These are phyloP conservation scores for Gallinago stenura DNA, from an alignment of 2,797 vertebrate species.

Conservation along the genomic window DNA sequence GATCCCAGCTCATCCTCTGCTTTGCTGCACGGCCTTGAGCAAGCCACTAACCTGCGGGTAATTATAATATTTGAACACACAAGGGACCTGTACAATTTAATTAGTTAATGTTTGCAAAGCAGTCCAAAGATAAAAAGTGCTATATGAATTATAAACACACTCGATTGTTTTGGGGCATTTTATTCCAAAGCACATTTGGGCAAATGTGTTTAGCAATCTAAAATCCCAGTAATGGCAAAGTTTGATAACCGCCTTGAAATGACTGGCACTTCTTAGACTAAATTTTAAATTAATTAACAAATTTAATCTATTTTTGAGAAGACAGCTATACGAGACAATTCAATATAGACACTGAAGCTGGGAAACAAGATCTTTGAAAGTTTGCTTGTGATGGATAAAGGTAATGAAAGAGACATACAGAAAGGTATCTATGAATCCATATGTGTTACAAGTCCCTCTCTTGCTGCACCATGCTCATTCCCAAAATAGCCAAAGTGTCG, in stretches of 20 bases:
- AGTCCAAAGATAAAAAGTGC: slow-evolving; percentile 2
- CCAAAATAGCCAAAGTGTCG: not conserved
- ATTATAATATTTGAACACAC: slow-evolving; percentile 8
- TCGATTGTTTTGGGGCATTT: not conserved
- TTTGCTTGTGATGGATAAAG: not conserved
- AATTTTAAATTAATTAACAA: not conserved
- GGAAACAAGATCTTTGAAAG: not conserved
- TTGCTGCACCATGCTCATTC: not conserved
- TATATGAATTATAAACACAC: not conserved
- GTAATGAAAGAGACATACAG: not conserved
- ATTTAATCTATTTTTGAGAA: not conserved
- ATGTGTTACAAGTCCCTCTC: not conserved
- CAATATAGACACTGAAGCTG: not conserved
- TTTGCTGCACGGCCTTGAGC: slow-evolving; percentile 7
- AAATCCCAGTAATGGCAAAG: not conserved
- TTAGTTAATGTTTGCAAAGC: slow-evolving; percentile 44
- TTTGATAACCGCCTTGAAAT: not conserved
- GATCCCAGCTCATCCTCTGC: not conserved
- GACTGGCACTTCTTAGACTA: not conserved
- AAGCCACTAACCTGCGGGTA: slow-evolving; percentile 35
- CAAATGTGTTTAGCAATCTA: not conserved
- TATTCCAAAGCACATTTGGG: not conserved
- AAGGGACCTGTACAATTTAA: slow-evolving; percentile 21
- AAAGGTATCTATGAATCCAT: not conserved
- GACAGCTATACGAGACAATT: not conserved